Base-by-base conservation (phyloP, 37 sponge, comb jelly and placozoan species). In the Ianthella basta region DNA sequence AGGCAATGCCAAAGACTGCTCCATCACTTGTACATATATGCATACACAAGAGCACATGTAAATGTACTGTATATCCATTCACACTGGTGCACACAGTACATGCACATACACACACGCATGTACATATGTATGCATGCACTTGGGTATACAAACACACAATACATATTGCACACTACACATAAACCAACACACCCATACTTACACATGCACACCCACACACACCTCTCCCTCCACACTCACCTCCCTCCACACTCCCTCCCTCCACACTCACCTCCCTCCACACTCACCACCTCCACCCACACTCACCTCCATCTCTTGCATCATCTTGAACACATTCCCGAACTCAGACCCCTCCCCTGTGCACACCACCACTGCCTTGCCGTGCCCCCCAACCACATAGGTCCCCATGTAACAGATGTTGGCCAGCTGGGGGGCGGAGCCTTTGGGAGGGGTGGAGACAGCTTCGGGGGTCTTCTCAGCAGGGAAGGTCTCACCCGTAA, bases 381-480 rank as follows among this genome's bases (percentile, higher is more conserved):
- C 99, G 75, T 88, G 91, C 20, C 99, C 99, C 35, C 81, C 74
- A 40, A 95, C 91, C 73, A 97, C 97, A 84, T 91, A 93, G 0
- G 97, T 99, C 30, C 99, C 99, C 99, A 99, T 99, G 83, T 87
- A 99, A 15, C 91, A 89, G 30, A 99, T 85, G 75, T 99, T 99
- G 57, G 60, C 87, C 5, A 86, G 83, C 35, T 88, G 66, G 29
- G 89, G 72, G 39, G 60, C 85, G 36, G 83, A 64, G 8, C 84
- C 57, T 27, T 18, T 44, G 21, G 81, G 0, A 38, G 29, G 27
- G 23, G 34, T 66, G 0, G 82, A 25, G 44, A 72, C 81, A 13
- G 56, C 77, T 32, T 86, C 78, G 14, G 92, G 77, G 69, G 57
- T 55, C 87, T 99, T 99, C 23, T 23, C 69, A 53, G 88, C 79